phyloP scores from a whole-genome alignment of 1,140 invertebrate species.

The Zaprionus taronus region DNA sequence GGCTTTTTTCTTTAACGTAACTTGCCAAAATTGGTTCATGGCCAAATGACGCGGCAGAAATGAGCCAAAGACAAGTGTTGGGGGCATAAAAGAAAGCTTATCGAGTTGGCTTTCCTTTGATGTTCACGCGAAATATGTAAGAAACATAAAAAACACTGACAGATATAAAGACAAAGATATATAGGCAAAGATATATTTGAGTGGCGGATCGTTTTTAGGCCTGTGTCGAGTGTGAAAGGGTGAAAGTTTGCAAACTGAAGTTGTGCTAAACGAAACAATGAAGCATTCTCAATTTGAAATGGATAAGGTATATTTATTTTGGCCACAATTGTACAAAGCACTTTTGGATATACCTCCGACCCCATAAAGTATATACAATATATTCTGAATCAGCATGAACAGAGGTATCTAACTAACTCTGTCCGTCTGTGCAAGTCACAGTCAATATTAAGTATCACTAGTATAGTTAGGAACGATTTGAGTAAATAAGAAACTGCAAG shows the following conservation, averaged over 20 bases:
- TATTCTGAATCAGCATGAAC: too few relatives aligned
- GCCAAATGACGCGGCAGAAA: slow-evolving; percentile 32
- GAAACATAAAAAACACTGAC: slow-evolving; percentile 8
- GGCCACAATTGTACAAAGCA: too few relatives aligned
- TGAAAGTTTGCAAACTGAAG: slow-evolving; percentile 26
- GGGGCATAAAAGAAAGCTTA: slow-evolving; percentile 40
- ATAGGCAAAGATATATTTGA: slow-evolving; percentile 7
- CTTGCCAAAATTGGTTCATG: slow-evolving; percentile 65
- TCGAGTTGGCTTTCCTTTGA: slow-evolving; percentile 30
- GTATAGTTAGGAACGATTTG: too few relatives aligned
- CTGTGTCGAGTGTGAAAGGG: neutral
- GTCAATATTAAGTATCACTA: too few relatives aligned
- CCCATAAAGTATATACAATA: too few relatives aligned
- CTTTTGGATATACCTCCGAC: too few relatives aligned
- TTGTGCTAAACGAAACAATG: neutral
- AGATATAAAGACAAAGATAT: slow-evolving; percentile 24
- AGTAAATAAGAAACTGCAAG: too few relatives aligned
- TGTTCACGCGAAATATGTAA: slow-evolving; percentile 3
- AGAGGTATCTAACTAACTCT: too few relatives aligned
- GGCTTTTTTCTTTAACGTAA: slow-evolving; percentile 40
- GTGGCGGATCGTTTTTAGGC: slow-evolving; percentile 15
- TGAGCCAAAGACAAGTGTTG: neutral
- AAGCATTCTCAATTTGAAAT: neutral
- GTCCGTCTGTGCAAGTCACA: too few relatives aligned
- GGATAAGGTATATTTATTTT: too few relatives aligned